Evolutionary conservation across 2,113 vertebrate species (phyloP), one percentile per base, ranked within the genome.

Genomic region (Caloenas nicobarica): DNA sequence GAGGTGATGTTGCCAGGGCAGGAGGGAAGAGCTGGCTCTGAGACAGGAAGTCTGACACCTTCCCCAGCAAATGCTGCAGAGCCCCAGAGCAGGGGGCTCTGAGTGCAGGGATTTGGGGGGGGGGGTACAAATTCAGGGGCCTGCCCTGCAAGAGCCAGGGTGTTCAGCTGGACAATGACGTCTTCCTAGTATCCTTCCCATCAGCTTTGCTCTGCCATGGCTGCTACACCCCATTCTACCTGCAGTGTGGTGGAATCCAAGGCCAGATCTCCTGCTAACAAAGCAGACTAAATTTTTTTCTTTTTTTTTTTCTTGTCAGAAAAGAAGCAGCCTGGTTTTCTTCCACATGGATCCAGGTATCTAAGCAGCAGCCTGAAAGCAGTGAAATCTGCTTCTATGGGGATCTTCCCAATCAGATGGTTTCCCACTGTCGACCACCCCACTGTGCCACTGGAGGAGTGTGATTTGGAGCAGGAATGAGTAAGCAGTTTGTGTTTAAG

Each of bases 401-500:
- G 51, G 17, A 33, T 76, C 57, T 81, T 78, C 31, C 65, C 48
- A 46, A 4, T 36, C 36, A 36, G 29, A 66, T n/a, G n/a, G 19
- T 38, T 92, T 86, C 23, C 68, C 0, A 0, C 40, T 81, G 60
- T 56, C 10, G 24, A 51, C 34, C 13, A 1, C 29, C 42, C 44
- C 2, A 1, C 73, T 85, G 36, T 94, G 66, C 81, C 79, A 93
- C 85, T 16, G 15, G 40, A 79, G 65, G 25, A 71, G 57, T 0
- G 0, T 60, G 84, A 88, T 61, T 46, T 92, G 58, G 64, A 94
- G 91, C 40, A 53, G 28, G 50, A 83, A 86, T 96, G 96, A 97
- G 65, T 95, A 94, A 96, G 96, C 96, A 95, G 51, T 86, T 93
- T 89, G 82, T 22, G 60, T 53, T 50, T 7, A 42, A 69, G 50